A percentile compares a stretch with the other conserved stretches of the same genome.
These are phyloP conservation scores for Hirudo medicinalis DNA, from an alignment of 1,140 invertebrate species.

Conservation along the genomic window DNA sequence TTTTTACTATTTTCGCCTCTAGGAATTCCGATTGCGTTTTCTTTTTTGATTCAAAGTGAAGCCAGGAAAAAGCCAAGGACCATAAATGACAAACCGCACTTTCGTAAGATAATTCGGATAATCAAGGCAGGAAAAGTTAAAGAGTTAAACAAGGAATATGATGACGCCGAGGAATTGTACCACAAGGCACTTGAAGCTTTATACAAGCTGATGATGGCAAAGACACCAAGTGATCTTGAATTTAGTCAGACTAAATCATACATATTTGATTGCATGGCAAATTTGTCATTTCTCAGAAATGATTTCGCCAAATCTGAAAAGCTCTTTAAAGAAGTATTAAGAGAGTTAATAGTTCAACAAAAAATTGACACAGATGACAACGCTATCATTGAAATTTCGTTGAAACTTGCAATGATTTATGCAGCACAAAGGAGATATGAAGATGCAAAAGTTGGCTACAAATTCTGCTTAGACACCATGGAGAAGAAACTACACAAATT, in stretches of 20 bases:
- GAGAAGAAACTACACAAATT: slow-evolving; percentile 45
- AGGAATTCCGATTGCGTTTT: too few relatives aligned
- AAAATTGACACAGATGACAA: slow-evolving; percentile 60
- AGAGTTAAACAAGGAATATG: slow-evolving; percentile 19
- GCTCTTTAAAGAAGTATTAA: slow-evolving; percentile 66
- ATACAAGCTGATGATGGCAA: slow-evolving; percentile 24
- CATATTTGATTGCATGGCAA: slow-evolving; percentile 77
- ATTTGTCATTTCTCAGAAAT: slow-evolving; percentile 62
- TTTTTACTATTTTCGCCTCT: too few relatives aligned
- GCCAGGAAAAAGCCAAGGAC: too few relatives aligned
- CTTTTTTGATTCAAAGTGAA: too few relatives aligned
- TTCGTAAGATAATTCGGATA: not conserved
- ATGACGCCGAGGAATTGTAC: slow-evolving; percentile 30
- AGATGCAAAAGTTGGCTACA: slow-evolving; percentile 59
- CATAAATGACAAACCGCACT: too few relatives aligned
- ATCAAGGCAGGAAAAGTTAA: slow-evolving; percentile 17
- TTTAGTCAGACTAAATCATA: slow-evolving; percentile 58
- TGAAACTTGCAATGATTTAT: slow-evolving; percentile 45
- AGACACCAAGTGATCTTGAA: slow-evolving; percentile 28
- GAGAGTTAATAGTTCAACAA: slow-evolving; percentile 50
- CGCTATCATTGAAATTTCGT: slow-evolving; percentile 60
- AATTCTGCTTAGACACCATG: slow-evolving; percentile 59
- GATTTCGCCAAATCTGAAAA: slow-evolving; percentile 68
- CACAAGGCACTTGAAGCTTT: slow-evolving; percentile 31
- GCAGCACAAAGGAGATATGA: slow-evolving; percentile 49